Evolutionary conservation across 2,797 vertebrate species (phyloP), one percentile per base, ranked within the genome.

Genomic region (Chiloscyllium punctatum): DNA sequence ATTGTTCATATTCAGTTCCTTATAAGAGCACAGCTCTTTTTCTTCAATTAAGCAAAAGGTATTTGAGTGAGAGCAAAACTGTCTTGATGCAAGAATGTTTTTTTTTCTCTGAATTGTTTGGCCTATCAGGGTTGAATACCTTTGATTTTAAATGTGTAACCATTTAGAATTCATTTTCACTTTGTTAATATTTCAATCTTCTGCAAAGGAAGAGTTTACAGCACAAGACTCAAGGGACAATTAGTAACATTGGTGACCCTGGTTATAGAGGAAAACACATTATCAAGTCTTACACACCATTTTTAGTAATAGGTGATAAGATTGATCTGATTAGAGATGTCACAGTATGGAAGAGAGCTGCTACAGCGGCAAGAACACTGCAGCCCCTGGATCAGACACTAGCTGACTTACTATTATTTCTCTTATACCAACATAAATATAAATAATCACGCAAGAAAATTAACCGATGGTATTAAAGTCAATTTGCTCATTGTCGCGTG

Each of bases 41-140:
- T 51, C 66, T 72, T n/a, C 72, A 97, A 97, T 97, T 97, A 97
- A 96, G 97, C 97, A 79, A 97, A 96, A 96, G 96, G 74, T 74
- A 21, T 69, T 42, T 42, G 95, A 97, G 96, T 97, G 96, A 97
- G 96, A 97, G 96, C 97, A 96, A 96, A 96, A 97, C 97, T 97
- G 57, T 53, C 51, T 51, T 51, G 42, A 13, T 51, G 69, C 88
- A 82, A 82, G 33, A 82, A 37, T 88, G 69, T 88, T 86, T 68
- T 95, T 68, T 95, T 62, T 18, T 87, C 95, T 69, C 42, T 4
- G 11, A 62, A 62, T 11, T 8, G 57, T 62, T 91, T 91, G 88
- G 62, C 71, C 53, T 53, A 16, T 74, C 27, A 53, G 5, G 42
- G 48, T 74, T 74, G 13, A 48, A 53, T 33, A 2, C 13, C 25